Conservation (phyloP, 2,797 vertebrate species). For the Borostomias antarcticus region DNA sequence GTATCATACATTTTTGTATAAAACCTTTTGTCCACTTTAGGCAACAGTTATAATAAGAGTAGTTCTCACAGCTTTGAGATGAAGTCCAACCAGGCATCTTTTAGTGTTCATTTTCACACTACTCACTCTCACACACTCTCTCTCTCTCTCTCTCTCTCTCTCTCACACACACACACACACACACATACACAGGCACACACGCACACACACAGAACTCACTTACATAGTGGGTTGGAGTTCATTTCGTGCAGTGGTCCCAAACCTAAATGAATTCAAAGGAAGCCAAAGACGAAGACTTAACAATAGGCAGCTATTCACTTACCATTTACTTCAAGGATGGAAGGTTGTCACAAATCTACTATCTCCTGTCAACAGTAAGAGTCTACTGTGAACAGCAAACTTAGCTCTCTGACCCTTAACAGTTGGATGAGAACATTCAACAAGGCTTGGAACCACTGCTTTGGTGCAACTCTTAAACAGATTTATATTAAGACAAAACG, state of each 20-base stretch:
- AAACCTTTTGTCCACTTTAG: conserved; percentile 71
- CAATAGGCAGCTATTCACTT: conserved; percentile 61
- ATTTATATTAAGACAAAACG: conserved; percentile 65
- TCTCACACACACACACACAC: conserved; percentile 2
- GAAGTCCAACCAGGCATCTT: conserved; percentile 54
- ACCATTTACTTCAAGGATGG: conserved; percentile 57
- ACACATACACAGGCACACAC: not conserved
- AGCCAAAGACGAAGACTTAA: conserved; percentile 55
- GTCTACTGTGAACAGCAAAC: not conserved
- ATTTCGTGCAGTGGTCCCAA: conserved; percentile 69
- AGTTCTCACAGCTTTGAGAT: conserved; percentile 67
- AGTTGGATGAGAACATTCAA: conserved; percentile 44
- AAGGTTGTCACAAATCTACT: conserved; percentile 33
- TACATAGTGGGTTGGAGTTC: conserved; percentile 60
- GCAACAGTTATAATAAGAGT: conserved; percentile 77
- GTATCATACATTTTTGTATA: conserved; percentile 70
- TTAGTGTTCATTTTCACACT: no score
- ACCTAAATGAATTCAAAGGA: conserved; percentile 62
- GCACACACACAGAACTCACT: not conserved
- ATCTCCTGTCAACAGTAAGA: not conserved
- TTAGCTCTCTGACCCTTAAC: conserved; percentile 18
- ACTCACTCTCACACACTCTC: conserved; percentile 50
- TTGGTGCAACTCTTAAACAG: conserved; percentile 65
- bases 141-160: conserved; percentile 1
- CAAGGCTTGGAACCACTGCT: conserved; percentile 72